Base-by-base conservation (phyloP, 2,797 vertebrate species). In the Ctenopoma kingsleyae region DNA sequence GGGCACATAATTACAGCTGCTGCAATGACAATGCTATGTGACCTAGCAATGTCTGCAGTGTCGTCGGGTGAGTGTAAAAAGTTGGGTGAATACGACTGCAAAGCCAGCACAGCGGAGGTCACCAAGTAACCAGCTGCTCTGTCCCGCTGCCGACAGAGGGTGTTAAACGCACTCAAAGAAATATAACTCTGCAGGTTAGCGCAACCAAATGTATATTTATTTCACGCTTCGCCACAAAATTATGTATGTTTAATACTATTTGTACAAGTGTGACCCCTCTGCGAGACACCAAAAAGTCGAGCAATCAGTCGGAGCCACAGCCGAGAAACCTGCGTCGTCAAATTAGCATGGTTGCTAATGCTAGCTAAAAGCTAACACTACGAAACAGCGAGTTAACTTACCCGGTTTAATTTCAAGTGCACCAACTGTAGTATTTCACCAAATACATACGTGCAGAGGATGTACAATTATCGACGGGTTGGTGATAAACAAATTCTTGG, bases 261-360 rank as follows among this genome's bases (percentile, higher is more conserved):
- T 12, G 1, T 5, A n/a, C 6, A 6, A 1, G 0, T 0, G 1
- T 3, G 2, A 9, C 2, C 8, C 13, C 0, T 7, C 3, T 67
- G 65, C 56, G 72, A 44, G 13, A 50, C 3, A 2, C 10, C 2
- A 52, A 57, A 61, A 1, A 1, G 13, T 17, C 1, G 20, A 5
- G 7, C n/a, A 32, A 22, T 4, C 8, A 2, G 8, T 8, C 15
- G 8, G 4, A 16, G 19, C 47, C 53, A 16, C 38, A 54, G 27
- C 16, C 54, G 63, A 62, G 20, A 38, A 72, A 88, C 67, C 87
- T 89, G 71, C 90, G 89, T 89, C 87, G 88, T 90, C 75, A 61
- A 64, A 86, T 82, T 93, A 91, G 87, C 89, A 86, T 48, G 0
- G 19, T 2, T 59, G 89, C 85, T 88, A 86, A 64, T 17, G 76